Evolutionary conservation across 92 coral and sea anemone species (phyloP), one percentile per base, ranked within the genome.

Genomic region (Palythoa heliodiscus): DNA sequence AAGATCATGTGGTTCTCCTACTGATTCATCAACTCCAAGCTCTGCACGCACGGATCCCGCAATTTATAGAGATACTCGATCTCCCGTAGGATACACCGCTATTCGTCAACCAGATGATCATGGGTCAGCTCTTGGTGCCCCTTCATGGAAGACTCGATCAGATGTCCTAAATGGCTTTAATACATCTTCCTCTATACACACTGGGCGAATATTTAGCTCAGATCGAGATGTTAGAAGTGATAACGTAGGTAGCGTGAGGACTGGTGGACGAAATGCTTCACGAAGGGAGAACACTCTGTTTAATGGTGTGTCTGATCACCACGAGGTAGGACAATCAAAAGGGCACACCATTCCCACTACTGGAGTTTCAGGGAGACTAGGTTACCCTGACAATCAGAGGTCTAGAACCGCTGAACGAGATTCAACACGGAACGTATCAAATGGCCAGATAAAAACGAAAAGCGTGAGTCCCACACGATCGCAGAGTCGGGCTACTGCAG

Each of bases 401-500:
- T 22, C 40, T 10, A 13, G 47, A 16, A 11, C 19, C 73, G 4
- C 39, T 69, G 73, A 37, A 25, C 73, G 19, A 0, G 73, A 16
- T 17, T 25, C 16, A 2, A 77, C 75, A 50, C 73, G 76, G 7
- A 64, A 87, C 47, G 43, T 53, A 53, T 54, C 84, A 11, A 63
- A 78, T 15, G 61, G 83, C 20, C 47, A 77, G 38, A 61, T 76
- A 35, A 61, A 87, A 39, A 75, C 88, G 13, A 71, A 85, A 52
- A 67, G 83, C 40, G 20, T 17, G 19, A 90, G 93, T 83, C 93
- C 93, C 64, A 70, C 90, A 13, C 63, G 91, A 85, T 80, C 89
- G 23, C 88, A 87, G 71, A 57, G 88, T 58, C 90, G 81, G n/a
- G 5, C 88, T n/a, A 69, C 93, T 50, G 83, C 96, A 69, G 87